Conservation (phyloP, 2,113 vertebrate species). For the Rhinoptilus africanus region DNA sequence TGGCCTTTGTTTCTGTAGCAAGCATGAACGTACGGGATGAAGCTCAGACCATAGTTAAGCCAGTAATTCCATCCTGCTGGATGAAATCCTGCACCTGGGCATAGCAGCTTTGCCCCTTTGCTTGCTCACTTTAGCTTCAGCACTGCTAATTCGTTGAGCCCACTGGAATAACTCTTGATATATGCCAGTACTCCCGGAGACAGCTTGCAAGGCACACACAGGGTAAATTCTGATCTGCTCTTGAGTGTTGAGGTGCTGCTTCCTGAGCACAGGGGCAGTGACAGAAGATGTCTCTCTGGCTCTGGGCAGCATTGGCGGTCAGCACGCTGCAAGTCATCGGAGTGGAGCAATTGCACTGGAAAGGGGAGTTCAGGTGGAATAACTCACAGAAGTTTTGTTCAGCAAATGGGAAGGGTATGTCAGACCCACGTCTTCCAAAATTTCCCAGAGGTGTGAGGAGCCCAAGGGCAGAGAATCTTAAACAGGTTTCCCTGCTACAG, state of each 20-base stretch:
- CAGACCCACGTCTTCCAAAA: neutral
- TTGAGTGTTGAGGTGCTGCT: neutral
- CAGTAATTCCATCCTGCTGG: neutral
- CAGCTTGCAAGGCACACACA: neutral
- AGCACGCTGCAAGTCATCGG: neutral
- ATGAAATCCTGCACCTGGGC: neutral
- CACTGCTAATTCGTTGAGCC: neutral
- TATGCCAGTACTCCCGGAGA: neutral
- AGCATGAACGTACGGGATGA: neutral
- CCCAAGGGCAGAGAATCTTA: neutral
- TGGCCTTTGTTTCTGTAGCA: neutral
- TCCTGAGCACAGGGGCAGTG: neutral
- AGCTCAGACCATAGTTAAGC: neutral
- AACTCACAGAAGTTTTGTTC: neutral
- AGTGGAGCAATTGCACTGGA: neutral
- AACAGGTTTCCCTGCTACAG: neutral
- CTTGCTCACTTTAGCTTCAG: neutral
- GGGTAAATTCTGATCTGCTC: neutral
- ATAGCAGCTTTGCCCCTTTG: neutral
- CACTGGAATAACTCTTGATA: neutral
- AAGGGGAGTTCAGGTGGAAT: neutral
- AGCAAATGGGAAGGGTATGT: neutral
- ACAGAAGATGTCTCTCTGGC: neutral
- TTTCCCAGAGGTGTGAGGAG: neutral
- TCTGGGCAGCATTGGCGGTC: neutral